Evolutionary conservation across 2,797 vertebrate species (phyloP), one percentile per base, ranked within the genome.

Genomic region (Apodemus agrarius): DNA sequence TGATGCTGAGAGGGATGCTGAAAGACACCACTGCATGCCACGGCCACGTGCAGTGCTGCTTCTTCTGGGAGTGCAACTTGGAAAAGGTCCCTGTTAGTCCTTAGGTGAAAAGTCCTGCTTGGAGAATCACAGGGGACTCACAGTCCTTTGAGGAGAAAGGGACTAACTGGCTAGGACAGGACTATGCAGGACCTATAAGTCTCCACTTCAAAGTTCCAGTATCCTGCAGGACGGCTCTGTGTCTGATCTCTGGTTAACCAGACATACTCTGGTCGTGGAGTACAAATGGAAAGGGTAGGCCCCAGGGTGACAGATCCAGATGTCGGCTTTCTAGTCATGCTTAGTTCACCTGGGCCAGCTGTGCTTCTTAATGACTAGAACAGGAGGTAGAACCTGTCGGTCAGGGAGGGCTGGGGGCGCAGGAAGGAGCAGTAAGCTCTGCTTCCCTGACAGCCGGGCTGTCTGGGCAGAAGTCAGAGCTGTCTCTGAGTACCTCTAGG

Each of bases 151-250:
- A 24, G 22, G 12, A 3, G 8, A 13, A 76, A 31, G 24, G 57
- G 17, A 31, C 1, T 8, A 52, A 6, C 24, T 24, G 22, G 6
- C 3, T 37, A 6, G 0, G 2, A 11, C 8, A 37, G 82, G 24
- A 31, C 9, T 6, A 34, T 65, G 65, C 21, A 22, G 40, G 10
- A 6, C 21, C 29, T 0, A 43, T 9, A 34, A 46, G 24, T 40
- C 4, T 22, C n/a, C 49, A 0, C 21, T 3, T 67, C n/a, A 22
- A 72, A 75, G 74, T 12, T 14, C 46, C 3, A 6, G 40, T 31
- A 26, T 24, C n/a, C 29, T 40, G 2, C 17, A 17, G 40, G 46
- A 26, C 2, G 6, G 13, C 49, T 78, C n/a, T 26, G 10, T 26
- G 21, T 52, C 40, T 34, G 3, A 3, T 19, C 22, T 34, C 67